phyloP scores from a whole-genome alignment of 2,797 vertebrate species.

The Rallus crepitans region DNA sequence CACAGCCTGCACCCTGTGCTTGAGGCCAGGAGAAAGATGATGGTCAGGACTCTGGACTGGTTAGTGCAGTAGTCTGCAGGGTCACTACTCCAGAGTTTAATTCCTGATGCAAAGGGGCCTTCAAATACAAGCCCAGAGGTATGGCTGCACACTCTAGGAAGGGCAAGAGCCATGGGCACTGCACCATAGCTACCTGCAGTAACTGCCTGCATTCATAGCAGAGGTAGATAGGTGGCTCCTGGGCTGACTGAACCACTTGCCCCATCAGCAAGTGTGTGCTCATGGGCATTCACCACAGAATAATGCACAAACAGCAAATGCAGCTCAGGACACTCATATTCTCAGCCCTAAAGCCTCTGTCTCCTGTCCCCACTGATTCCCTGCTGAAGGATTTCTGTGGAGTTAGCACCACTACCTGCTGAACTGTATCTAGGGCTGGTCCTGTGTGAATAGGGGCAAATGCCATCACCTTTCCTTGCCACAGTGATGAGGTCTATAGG shows the following conservation, averaged over 20 bases:
- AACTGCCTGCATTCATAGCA: background rate
- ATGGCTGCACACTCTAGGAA: background rate
- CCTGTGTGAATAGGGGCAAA: background rate
- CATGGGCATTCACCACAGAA: background rate
- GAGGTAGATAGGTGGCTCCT: background rate
- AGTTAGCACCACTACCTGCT: background rate
- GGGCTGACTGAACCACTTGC: background rate
- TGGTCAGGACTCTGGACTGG: background rate
- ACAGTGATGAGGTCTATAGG: background rate
- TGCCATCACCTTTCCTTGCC: background rate
- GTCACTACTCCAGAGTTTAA: accelerated
- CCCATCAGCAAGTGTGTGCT: background rate
- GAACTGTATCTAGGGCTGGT: background rate
- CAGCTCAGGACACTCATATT: background rate
- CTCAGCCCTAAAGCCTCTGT: background rate
- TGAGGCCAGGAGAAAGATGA: background rate
- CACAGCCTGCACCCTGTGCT: accelerated
- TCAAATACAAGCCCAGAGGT: background rate
- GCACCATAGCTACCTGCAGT: background rate
- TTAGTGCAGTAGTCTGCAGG: background rate
- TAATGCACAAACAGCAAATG: background rate
- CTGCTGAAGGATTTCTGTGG: background rate
- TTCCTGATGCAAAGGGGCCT: background rate
- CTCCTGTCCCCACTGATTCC: background rate
- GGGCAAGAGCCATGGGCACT: background rate